A percentile compares a stretch with the other conserved stretches of the same genome.
phyloP scores from a whole-genome alignment of 2,888 invertebrate genomes.

The Agriopis leucophaearia region DNA sequence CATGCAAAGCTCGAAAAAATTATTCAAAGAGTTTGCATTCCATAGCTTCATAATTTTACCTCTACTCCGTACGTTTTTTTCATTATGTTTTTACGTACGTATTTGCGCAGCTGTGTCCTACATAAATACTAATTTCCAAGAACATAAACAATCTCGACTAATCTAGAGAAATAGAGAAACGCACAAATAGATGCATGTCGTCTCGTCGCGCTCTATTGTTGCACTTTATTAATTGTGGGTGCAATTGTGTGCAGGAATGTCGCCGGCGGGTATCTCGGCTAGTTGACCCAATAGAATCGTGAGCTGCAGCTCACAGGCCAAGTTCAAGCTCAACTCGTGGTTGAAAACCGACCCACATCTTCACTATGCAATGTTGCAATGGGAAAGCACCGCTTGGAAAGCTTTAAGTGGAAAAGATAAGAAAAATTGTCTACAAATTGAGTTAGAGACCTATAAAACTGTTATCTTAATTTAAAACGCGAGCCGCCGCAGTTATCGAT shows the following conservation, averaged over 20 bases:
- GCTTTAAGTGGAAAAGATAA: constrained; percentile 67
- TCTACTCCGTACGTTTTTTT: constrained; percentile 38
- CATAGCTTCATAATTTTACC: constrained; percentile 34
- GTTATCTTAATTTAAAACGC: constrained; percentile 78
- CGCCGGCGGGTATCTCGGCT: constrained; percentile 52
- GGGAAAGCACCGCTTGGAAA: constrained; percentile 64
- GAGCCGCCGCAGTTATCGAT: constrained; percentile 66
- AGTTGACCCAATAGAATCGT: constrained; percentile 67
- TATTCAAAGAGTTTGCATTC: constrained; percentile 19
- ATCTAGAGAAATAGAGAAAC: constrained; percentile 45
- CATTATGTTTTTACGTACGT: no score
- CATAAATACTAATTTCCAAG: constrained; percentile 50
- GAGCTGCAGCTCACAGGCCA: constrained; percentile 58
- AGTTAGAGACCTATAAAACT: constrained; percentile 75
- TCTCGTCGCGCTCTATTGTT: constrained; percentile 49
- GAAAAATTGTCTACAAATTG: constrained; percentile 65
- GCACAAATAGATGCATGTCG: constrained; percentile 46
- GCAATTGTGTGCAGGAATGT: constrained; percentile 53
- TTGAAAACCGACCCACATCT: constrained; percentile 53
- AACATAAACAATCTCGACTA: constrained; percentile 51
- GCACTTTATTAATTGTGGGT: constrained; percentile 59
- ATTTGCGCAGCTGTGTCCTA: constrained; percentile 50
- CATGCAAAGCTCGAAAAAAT: neutral
- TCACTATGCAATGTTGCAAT: constrained; percentile 64
- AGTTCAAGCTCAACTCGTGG: constrained; percentile 69